phyloP scores from a whole-genome alignment of 2,888 invertebrate species.

The Aspidapion aeneum region DNA sequence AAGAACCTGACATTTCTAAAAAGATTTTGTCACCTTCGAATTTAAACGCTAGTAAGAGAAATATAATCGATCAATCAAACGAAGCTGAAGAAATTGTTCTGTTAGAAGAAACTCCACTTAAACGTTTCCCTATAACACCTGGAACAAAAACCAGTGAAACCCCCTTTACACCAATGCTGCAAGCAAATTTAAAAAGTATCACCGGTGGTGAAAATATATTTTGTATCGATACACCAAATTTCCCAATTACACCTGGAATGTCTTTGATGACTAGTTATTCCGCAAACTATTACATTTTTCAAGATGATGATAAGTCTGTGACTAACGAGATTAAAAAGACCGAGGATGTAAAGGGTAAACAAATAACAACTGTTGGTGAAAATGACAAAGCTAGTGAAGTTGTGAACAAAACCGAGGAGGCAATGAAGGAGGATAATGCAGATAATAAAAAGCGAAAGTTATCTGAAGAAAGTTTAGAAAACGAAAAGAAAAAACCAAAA shows the following conservation, averaged over 20 bases:
- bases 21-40: conserved; percentile 20
- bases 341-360: not conserved
- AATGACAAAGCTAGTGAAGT: not conserved
- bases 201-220: conserved; percentile 16
- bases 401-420: not conserved
- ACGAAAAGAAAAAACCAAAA: not conserved
- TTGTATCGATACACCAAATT: conserved; percentile 22
- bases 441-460: not conserved
- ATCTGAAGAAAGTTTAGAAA: not conserved
- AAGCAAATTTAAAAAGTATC: conserved; percentile 22
- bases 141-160: conserved; percentile 9
- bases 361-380: not conserved
- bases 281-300: not conserved
- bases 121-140: conserved; percentile 13
- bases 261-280: conserved; percentile 9
- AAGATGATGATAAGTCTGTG: not conserved
- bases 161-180: conserved; percentile 24
- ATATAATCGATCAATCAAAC: conserved; percentile 4
- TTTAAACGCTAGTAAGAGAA: conserved; percentile 21
- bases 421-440: not conserved
- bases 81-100: conserved; percentile 11
- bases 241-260: conserved; percentile 22
- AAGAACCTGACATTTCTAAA: not conserved
- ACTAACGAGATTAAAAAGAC: not conserved
- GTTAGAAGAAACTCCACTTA: conserved; percentile 15